Percentiles rank a stretch among this genome's conserved stretches.
Evolutionary conservation across 1,140 invertebrate species (phyloP).

Genomic region (Eufriesea mexicana): DNA sequence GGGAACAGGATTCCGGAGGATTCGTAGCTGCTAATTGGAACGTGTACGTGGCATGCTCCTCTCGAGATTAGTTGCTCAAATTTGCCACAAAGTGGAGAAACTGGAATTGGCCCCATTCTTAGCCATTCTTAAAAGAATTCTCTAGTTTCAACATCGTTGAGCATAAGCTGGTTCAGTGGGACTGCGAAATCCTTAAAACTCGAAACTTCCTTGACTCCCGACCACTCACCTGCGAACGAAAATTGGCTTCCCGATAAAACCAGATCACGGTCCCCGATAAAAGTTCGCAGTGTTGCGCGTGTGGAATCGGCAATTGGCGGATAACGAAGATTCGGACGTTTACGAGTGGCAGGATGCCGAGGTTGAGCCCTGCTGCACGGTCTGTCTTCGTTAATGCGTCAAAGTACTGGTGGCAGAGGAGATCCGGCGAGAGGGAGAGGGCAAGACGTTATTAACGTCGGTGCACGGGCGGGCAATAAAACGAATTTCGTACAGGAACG

Average conservation of each 20-base stretch:
- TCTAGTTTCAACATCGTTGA: neutral
- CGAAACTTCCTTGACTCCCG: too few relatives aligned
- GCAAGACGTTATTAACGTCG: conserved; percentile 41
- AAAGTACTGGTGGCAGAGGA: neutral
- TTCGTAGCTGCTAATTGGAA: neutral
- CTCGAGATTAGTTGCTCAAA: neutral
- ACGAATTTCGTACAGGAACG: conserved; percentile 46
- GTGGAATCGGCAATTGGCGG: too few relatives aligned
- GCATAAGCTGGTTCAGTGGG: too few relatives aligned
- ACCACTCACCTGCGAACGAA: too few relatives aligned
- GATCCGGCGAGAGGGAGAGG: neutral
- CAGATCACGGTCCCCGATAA: too few relatives aligned
- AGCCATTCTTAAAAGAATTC: neutral
- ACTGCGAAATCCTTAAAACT: too few relatives aligned
- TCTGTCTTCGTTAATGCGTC: conserved; percentile 3
- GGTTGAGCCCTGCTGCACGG: too few relatives aligned
- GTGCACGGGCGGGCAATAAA: conserved; percentile 42
- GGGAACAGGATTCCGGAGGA: too few relatives aligned
- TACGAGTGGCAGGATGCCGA: too few relatives aligned
- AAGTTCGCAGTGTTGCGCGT: too few relatives aligned
- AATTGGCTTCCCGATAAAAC: too few relatives aligned
- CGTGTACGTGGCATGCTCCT: neutral
- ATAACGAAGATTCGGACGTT: too few relatives aligned
- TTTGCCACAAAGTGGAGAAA: neutral
- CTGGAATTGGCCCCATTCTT: neutral